A percentile compares a stretch with the other conserved stretches of the same genome.
Evolutionary conservation across 2,797 vertebrate genomes (phyloP).

Genomic region (Holocentrus rufus): DNA sequence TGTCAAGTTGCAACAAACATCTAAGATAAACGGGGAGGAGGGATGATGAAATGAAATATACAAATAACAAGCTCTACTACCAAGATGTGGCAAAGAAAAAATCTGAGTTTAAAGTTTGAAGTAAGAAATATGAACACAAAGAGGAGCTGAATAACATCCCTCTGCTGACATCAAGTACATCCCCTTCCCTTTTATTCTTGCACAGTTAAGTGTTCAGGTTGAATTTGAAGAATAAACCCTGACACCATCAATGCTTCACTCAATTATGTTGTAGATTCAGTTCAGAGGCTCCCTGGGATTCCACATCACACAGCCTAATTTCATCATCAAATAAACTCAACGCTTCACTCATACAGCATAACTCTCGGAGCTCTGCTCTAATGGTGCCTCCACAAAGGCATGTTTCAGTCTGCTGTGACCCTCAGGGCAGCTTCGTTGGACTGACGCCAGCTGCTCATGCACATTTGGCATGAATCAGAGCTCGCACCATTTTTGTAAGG

Average conservation of each 20-base stretch:
- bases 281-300: constrained; percentile 1
- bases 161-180: not conserved
- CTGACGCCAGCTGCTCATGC: constrained; percentile 10
- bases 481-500: constrained; percentile 12
- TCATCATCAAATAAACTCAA: constrained; percentile 5
- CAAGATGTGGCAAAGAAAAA: not conserved
- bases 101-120: not conserved
- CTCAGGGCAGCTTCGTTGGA: constrained; percentile 16
- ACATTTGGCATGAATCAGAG: constrained; percentile 24
- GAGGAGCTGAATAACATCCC: not conserved
- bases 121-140: not conserved
- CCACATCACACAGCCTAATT: constrained; percentile 13
- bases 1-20: not conserved
- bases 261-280: not conserved
- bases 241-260: too few species aligned
- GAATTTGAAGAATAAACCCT: too few species aligned
- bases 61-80: not conserved
- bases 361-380: not conserved
- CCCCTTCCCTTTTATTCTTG: not conserved
- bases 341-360: constrained; percentile 8
- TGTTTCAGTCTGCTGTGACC: constrained; percentile 19
- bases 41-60: not conserved
- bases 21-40: not conserved
- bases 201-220: not conserved
- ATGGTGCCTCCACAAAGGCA: constrained; percentile 17